Evolutionary conservation across 2,888 invertebrate species (phyloP).

Genomic region (Cryptus armator): DNA sequence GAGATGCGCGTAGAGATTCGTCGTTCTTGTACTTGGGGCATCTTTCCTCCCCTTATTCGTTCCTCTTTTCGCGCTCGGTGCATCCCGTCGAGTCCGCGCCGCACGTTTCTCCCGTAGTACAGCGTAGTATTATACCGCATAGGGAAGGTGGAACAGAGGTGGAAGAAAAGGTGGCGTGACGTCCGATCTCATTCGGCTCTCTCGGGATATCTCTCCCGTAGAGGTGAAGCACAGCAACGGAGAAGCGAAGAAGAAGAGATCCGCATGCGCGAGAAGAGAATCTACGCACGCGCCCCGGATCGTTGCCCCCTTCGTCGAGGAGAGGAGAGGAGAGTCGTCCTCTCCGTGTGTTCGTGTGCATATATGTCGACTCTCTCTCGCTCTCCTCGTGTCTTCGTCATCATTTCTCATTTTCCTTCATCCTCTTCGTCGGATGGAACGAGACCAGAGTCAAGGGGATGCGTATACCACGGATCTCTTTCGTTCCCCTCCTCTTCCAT

Average conservation of each 20-base stretch:
- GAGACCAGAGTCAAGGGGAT: constrained; percentile 38
- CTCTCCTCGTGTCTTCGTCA: not conserved
- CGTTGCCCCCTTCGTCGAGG: constrained; percentile 36
- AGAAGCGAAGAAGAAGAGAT: constrained; percentile 11
- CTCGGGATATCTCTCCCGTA: not conserved
- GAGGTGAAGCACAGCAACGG: constrained; percentile 19
- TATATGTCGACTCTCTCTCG: not conserved
- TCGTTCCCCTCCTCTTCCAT: not conserved
- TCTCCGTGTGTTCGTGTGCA: not conserved
- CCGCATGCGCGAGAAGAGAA: constrained; percentile 56
- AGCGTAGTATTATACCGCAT: not conserved
- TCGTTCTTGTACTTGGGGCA: constrained; percentile 21
- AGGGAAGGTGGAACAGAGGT: not conserved
- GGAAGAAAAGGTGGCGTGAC: constrained; percentile 46
- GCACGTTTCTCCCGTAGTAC: not conserved
- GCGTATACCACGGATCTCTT: constrained; percentile 11
- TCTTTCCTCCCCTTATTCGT: not conserved
- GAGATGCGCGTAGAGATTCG: constrained; percentile 12
- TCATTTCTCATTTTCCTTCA: constrained; percentile 24
- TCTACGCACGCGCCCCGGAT: constrained; percentile 54
- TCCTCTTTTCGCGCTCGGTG: constrained; percentile 2
- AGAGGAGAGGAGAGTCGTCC: not conserved
- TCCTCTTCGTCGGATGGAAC: constrained; percentile 14
- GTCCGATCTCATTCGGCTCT: constrained; percentile 28
- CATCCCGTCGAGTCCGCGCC: not conserved